Evolutionary conservation across 2,113 vertebrate species (phyloP).

Genomic region (Leucopternis melanops): DNA sequence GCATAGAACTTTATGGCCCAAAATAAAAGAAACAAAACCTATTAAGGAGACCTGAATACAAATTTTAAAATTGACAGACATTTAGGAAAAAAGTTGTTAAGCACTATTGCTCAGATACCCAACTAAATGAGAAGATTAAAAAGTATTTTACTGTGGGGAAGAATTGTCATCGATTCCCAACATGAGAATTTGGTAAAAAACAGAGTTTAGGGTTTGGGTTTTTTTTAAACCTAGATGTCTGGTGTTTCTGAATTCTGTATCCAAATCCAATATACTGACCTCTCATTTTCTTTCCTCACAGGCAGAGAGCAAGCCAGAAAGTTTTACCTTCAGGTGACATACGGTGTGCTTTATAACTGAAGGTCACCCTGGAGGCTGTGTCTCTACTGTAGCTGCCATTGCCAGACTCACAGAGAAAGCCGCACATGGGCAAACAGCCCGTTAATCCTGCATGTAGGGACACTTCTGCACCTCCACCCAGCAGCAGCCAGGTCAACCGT

Average conservation of each 20-base stretch:
- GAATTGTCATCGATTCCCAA: not conserved
- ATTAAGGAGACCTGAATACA: not conserved
- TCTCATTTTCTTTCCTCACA: not conserved
- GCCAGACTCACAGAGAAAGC: not conserved
- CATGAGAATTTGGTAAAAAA: not conserved
- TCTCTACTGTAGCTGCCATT: not conserved
- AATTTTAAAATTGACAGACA: not conserved
- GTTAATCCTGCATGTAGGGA: not conserved
- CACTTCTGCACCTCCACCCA: not conserved
- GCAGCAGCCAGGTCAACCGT: not conserved
- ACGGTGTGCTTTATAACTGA: not conserved
- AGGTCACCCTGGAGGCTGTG: not conserved
- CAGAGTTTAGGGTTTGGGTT: not conserved
- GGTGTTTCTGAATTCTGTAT: not conserved
- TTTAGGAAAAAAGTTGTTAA: not conserved
- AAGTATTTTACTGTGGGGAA: not conserved
- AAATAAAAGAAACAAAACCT: not conserved
- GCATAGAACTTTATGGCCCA: not conserved
- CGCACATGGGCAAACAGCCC: fast-evolving
- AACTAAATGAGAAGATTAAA: slow-evolving; percentile 1
- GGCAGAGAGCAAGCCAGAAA: not conserved
- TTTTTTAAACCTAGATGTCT: not conserved
- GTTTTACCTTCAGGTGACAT: not conserved
- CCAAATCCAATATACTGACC: not conserved
- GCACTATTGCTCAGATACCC: not conserved